Percentiles rank a stretch among this genome's conserved stretches.
Conservation (phyloP, 2,888 invertebrate species). For the Slavum lentiscoides region DNA sequence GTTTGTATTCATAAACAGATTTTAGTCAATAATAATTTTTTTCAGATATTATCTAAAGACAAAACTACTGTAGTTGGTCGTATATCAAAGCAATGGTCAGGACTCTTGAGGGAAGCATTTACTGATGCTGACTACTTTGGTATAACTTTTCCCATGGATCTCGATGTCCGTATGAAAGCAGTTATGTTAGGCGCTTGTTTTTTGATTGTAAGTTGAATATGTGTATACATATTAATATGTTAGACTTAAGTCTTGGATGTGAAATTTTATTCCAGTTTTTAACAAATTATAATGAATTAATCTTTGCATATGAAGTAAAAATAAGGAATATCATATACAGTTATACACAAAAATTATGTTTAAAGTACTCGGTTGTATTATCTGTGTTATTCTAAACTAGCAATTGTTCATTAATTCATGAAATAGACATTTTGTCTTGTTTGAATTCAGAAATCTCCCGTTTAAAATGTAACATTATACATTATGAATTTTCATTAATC, state of each 20-base stretch:
- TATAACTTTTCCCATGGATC: conserved; percentile 85
- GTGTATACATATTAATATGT: conserved; percentile 13
- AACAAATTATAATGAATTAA: too few species aligned
- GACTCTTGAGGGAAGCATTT: conserved; percentile 77
- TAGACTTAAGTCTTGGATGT: not conserved
- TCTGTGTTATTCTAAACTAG: too few species aligned
- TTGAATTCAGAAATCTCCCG: too few species aligned
- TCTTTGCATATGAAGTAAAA: too few species aligned
- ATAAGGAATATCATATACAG: too few species aligned
- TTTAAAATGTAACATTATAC: not conserved
- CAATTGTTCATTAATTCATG: too few species aligned
- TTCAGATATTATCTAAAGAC: conserved; percentile 75
- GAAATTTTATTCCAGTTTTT: too few species aligned
- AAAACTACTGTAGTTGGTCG: conserved; percentile 78
- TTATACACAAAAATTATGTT: too few species aligned
- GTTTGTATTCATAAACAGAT: not conserved
- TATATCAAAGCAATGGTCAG: conserved; percentile 90
- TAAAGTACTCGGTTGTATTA: too few species aligned
- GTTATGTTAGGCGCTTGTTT: conserved; percentile 79
- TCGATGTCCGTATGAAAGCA: conserved; percentile 83
- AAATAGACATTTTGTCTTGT: too few species aligned
- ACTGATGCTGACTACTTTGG: conserved; percentile 89
- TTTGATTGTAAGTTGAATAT: conserved; percentile 70
- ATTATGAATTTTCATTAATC: conserved; percentile 17
- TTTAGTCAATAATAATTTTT: not conserved